Conservation (phyloP, 2,888 invertebrate species). For the Drosophila paracracens region DNA sequence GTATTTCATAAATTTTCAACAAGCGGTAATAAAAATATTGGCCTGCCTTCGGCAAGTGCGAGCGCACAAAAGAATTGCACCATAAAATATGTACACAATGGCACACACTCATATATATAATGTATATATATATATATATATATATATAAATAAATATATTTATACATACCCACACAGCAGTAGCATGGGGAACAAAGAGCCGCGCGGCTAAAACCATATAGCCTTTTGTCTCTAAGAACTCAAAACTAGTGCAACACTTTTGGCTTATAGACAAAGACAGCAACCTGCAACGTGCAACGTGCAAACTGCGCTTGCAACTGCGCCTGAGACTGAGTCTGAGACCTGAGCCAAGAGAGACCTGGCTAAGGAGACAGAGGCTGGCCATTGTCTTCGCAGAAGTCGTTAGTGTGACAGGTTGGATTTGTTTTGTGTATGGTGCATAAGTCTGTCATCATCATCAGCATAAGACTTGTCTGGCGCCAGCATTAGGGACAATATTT, state of each 20-base stretch:
- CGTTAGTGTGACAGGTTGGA: slow-evolving; percentile 84
- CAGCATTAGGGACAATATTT: slow-evolving; percentile 84
- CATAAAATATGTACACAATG: slow-evolving; percentile 59
- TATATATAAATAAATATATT: neutral
- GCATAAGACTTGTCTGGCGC: slow-evolving; percentile 84
- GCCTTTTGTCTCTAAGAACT: slow-evolving; percentile 68
- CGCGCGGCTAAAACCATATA: slow-evolving; percentile 50
- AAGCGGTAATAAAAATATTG: slow-evolving; percentile 78
- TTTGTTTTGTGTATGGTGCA: slow-evolving; percentile 81
- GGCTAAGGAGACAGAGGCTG: slow-evolving; percentile 23
- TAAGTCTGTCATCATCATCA: slow-evolving; percentile 82
- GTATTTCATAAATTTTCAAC: slow-evolving; percentile 68
- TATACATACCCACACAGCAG: slow-evolving; percentile 18
- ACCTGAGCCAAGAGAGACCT: slow-evolving; percentile 3
- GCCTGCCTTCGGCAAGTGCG: slow-evolving; percentile 70
- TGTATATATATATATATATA: slow-evolving; percentile 24
- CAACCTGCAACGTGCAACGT: slow-evolving; percentile 20
- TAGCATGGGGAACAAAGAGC: slow-evolving; percentile 65
- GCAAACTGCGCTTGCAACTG: slow-evolving; percentile 26
- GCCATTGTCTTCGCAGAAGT: slow-evolving; percentile 83
- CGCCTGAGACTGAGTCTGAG: slow-evolving; percentile 12
- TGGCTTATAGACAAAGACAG: slow-evolving; percentile 74
- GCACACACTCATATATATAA: neutral
- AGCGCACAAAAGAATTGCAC: slow-evolving; percentile 79
- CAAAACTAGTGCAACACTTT: slow-evolving; percentile 81